phyloP scores from a whole-genome alignment of 2,888 invertebrate genomes.

The Reticulitermes lucifugus region DNA sequence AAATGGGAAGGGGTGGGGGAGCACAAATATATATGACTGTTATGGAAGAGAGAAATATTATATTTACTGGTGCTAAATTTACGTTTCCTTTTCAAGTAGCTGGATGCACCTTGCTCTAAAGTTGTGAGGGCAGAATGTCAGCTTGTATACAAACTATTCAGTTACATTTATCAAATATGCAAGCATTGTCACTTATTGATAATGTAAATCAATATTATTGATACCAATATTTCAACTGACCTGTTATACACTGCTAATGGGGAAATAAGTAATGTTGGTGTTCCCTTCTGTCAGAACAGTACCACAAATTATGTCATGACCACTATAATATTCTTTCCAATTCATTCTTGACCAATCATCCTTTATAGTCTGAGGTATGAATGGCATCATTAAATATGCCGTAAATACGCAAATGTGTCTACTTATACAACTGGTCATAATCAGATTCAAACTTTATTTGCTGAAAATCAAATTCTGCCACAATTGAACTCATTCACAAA shows the following conservation, averaged over 20 bases:
- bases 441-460: no score
- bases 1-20: not conserved
- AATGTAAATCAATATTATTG: not conserved
- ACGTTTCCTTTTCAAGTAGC: not conserved
- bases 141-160: not conserved
- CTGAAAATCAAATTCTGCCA: no score
- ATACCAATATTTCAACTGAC: not conserved
- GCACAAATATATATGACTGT: not conserved
- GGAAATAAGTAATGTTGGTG: no score
- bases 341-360: no score
- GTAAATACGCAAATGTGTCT: no score
- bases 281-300: no score
- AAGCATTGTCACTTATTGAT: not conserved
- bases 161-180: not conserved
- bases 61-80: not conserved
- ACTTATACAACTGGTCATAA: no score
- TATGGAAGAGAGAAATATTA: not conserved
- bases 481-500: no score
- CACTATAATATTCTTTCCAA: no score
- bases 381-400: no score
- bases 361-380: no score
- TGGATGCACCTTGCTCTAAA: not conserved
- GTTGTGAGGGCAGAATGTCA: not conserved
- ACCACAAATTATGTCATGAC: no score
- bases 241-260: not conserved